Conservation (phyloP, 2,888 invertebrate species). For the Electrophaes corylata region DNA sequence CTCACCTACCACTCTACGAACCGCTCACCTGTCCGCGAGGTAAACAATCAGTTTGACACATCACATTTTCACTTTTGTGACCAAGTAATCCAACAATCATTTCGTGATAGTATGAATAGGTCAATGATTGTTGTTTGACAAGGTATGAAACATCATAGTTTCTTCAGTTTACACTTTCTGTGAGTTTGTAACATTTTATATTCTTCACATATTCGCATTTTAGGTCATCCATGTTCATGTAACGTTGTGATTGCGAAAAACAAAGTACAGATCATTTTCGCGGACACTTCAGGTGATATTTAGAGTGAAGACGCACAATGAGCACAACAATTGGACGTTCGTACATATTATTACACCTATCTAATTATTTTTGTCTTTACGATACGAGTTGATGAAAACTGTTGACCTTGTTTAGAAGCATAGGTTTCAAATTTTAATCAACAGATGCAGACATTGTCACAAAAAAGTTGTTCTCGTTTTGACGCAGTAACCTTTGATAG, state of each 20-base stretch:
- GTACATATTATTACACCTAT: slow-evolving; percentile 70
- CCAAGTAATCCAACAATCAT: slow-evolving; percentile 70
- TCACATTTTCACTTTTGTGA: slow-evolving; percentile 84
- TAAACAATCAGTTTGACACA: slow-evolving; percentile 85
- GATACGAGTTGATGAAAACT: slow-evolving; percentile 81
- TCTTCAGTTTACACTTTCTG: slow-evolving; percentile 74
- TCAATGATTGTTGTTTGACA: slow-evolving; percentile 68
- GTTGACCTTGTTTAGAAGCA: slow-evolving; percentile 85
- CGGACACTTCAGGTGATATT: slow-evolving; percentile 74
- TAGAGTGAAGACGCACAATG: slow-evolving; percentile 62
- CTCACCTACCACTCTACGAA: slow-evolving; percentile 78
- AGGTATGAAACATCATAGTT: slow-evolving; percentile 72
- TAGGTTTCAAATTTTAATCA: slow-evolving; percentile 84
- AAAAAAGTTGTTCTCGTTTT: slow-evolving; percentile 71
- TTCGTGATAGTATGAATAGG: slow-evolving; percentile 64
- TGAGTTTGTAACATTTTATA: slow-evolving; percentile 80
- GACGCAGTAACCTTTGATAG: slow-evolving; percentile 59
- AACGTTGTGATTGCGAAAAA: slow-evolving; percentile 85
- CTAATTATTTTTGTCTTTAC: slow-evolving; percentile 78
- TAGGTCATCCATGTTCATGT: slow-evolving; percentile 85
- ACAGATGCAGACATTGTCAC: slow-evolving; percentile 84
- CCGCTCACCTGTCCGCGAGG: slow-evolving; percentile 83
- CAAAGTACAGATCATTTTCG: slow-evolving; percentile 82
- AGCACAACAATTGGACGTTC: slow-evolving; percentile 62
- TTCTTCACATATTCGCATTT: slow-evolving; percentile 84